phyloP scores from a whole-genome alignment of 2,888 invertebrate species.

The Serrognathus titanus region DNA sequence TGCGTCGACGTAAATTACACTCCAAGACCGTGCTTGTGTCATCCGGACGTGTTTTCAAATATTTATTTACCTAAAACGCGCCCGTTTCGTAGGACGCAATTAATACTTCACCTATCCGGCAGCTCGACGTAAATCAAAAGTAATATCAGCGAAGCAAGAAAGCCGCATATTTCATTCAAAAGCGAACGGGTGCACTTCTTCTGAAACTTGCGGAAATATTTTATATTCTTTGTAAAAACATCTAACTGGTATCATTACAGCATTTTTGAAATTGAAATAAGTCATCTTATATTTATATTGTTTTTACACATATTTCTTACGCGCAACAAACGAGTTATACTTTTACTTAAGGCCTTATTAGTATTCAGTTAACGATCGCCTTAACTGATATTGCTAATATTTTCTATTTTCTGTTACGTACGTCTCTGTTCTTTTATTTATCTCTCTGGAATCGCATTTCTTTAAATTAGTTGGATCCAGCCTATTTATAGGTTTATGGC shows the following conservation, averaged over 20 bases:
- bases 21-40: too few relatives aligned
- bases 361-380: constrained; percentile 15
- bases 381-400: constrained; percentile 21
- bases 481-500: neutral
- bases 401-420: constrained; percentile 14
- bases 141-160: too few relatives aligned
- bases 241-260: constrained; percentile 13
- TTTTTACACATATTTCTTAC: constrained; percentile 13
- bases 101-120: too few relatives aligned
- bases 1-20: too few relatives aligned
- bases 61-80: too few relatives aligned
- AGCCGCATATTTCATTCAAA: too few relatives aligned
- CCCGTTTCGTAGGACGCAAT: too few relatives aligned
- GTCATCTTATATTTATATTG: constrained; percentile 23
- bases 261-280: constrained; percentile 22
- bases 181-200: neutral
- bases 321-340: constrained; percentile 6
- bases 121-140: too few relatives aligned
- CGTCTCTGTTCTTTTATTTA: neutral
- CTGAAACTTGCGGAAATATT: constrained; percentile 21
- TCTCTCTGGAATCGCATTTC: neutral
- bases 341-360: constrained; percentile 13
- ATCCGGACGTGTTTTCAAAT: too few relatives aligned
- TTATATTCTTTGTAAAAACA: constrained; percentile 14
- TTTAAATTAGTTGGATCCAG: neutral